A percentile compares a stretch with the other conserved stretches of the same genome.
phyloP scores from a whole-genome alignment of 2,888 invertebrate species.

The Campoplex nolae region DNA sequence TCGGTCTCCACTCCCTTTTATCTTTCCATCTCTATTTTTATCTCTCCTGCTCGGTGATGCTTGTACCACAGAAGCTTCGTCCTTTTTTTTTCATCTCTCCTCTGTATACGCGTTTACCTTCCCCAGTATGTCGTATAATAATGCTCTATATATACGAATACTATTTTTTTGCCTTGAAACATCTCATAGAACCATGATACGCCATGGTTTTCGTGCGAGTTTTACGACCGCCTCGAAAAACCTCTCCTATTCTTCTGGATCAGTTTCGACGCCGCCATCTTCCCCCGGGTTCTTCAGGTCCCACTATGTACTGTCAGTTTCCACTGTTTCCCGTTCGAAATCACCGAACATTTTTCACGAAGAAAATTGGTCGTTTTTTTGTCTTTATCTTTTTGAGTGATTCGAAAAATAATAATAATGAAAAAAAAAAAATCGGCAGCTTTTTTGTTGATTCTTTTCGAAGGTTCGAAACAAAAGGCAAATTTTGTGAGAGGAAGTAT shows the following conservation, averaged over 20 bases:
- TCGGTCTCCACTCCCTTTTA: conserved; percentile 49
- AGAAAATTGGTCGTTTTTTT: conserved; percentile 32
- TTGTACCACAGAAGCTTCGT: conserved; percentile 51
- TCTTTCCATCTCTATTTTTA: conserved; percentile 72
- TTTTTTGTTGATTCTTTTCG: conserved; percentile 23
- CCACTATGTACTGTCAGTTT: conserved; percentile 26
- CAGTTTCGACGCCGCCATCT: conserved; percentile 55
- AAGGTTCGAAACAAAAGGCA: neutral
- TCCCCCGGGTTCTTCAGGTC: conserved; percentile 8
- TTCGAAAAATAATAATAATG: neutral
- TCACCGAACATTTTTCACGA: neutral
- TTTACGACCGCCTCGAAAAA: conserved; percentile 60
- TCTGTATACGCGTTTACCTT: conserved; percentile 30
- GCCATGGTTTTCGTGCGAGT: conserved; percentile 53
- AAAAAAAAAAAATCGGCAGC: neutral
- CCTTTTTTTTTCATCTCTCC: conserved; percentile 33
- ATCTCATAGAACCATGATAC: conserved; percentile 34
- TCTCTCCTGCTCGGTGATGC: conserved; percentile 60
- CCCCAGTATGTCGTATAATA: conserved; percentile 43
- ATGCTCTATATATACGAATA: conserved; percentile 24
- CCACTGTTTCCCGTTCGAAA: conserved; percentile 3
- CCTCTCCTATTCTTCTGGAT: conserved; percentile 42
- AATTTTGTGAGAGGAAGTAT: neutral
- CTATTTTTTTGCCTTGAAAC: conserved; percentile 7
- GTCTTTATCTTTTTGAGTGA: conserved; percentile 17